Percentiles rank a stretch among this genome's conserved stretches.
Evolutionary conservation across 2,113 vertebrate species (phyloP).

Genomic region (Podocnemis expansa): DNA sequence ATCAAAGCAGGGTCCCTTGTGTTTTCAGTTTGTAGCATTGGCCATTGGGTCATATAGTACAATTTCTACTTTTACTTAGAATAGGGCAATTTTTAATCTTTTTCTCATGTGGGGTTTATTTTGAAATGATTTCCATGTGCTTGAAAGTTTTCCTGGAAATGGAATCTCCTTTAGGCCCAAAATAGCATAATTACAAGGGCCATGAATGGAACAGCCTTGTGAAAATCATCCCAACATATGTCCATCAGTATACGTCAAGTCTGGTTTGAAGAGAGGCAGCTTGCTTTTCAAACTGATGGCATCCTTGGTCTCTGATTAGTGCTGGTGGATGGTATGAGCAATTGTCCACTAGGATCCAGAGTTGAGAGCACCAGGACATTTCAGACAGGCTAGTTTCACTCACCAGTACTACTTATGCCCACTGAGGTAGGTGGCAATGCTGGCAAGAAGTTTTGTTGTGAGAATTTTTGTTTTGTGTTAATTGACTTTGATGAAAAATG

Average conservation of each 20-base stretch:
- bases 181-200: not conserved
- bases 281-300: not conserved
- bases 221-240: not conserved
- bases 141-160: conserved; percentile 14
- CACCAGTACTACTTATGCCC: not conserved
- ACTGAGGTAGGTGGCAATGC: not conserved
- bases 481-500: not conserved
- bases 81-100: not conserved
- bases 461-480: not conserved
- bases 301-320: not conserved
- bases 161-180: conserved; percentile 15
- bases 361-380: not conserved
- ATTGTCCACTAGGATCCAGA: rapidly evolving
- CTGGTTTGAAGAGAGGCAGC: not conserved
- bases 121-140: conserved; percentile 17
- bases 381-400: not conserved
- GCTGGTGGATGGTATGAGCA: not conserved
- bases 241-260: not conserved
- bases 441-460: not conserved
- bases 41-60: not conserved
- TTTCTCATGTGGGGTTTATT: not conserved
- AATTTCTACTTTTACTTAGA: not conserved
- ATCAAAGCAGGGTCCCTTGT: not conserved
- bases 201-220: conserved; percentile 10
- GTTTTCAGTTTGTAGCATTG: not conserved